Evolutionary conservation across 2,888 invertebrate genomes (phyloP), one percentile per base, ranked within the genome.

Genomic region (Odontocolon sp.): DNA sequence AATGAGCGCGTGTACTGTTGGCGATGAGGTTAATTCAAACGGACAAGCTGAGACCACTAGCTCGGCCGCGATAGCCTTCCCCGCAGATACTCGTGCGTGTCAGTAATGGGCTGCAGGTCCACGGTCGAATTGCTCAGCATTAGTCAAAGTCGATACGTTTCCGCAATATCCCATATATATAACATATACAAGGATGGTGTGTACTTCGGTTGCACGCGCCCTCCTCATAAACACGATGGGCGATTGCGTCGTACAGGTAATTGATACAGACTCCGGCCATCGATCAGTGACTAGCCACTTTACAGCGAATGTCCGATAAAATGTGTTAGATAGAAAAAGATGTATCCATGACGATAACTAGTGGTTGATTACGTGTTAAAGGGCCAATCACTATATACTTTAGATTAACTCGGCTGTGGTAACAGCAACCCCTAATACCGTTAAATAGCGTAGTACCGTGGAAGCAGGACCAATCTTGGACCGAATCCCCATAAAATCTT

Each of bases 21-120:
- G 63, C 69, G 73, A 78, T 73, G 74, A 78, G 71, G 78, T 81
- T 80, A 79, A 81, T 80, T 79, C 72, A 66, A 59, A 18, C 69
- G 66, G 56, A 77, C 74, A 72, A 59, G 42, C 61, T 33, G 59
- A 38, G 54, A 67, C 61, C 64, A 11, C 45, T 14, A 4, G 18
- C 18, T 9, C 45, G 16, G 33, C 26, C 23, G 21, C 59, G 11
- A 52, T 14, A 36, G 26, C 50, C 14, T 38, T n/a, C 1, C 64
- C 14, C 38, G 23, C 36, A 14, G 38, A 16, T n/a, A 21, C 16
- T n/a, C 21, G 4, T 14, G 9, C 26, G 38, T 50, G 38, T 40
- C 16, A n/a, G 36, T 56, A 57, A 68, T 68, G 33, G 9, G 33
- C 45, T 3, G 11, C 36, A 14, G 33, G n/a, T 9, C 3, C 31